Evolutionary conservation across 64 coral and sea anemone species (phyloP).

Genomic region (Montipora efflorescens): DNA sequence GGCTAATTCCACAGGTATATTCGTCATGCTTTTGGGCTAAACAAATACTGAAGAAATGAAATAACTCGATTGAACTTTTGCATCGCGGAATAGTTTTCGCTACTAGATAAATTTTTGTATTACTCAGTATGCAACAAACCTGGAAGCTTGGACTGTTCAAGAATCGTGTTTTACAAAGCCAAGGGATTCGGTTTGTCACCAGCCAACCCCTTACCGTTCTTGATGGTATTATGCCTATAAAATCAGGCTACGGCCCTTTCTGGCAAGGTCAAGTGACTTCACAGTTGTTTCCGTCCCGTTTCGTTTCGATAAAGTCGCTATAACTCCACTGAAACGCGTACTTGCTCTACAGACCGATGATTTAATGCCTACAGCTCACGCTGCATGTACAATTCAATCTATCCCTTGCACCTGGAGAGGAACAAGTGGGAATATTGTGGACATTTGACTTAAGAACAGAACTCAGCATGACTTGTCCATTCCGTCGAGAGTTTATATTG

Average conservation of each 20-base stretch:
- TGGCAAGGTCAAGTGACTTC: neutral
- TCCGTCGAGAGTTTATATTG: constrained; percentile 4
- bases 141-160: neutral
- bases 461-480: constrained; percentile 22
- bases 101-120: too few relatives aligned
- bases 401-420: constrained; percentile 25
- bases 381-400: neutral
- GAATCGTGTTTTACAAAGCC: neutral
- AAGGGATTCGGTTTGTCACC: neutral
- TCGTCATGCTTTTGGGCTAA: neutral
- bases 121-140: neutral
- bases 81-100: neutral
- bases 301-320: neutral
- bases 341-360: neutral
- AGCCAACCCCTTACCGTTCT: neutral
- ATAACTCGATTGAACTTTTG: neutral
- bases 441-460: neutral
- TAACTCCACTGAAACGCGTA: neutral
- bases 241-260: neutral
- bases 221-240: neutral
- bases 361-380: too few relatives aligned
- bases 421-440: neutral
- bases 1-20: neutral
- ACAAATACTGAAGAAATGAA: neutral
- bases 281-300: neutral